Evolutionary conservation across 2,113 vertebrate species (phyloP), one percentile per base, ranked within the genome.

Genomic region (Oostethus manadensis): DNA sequence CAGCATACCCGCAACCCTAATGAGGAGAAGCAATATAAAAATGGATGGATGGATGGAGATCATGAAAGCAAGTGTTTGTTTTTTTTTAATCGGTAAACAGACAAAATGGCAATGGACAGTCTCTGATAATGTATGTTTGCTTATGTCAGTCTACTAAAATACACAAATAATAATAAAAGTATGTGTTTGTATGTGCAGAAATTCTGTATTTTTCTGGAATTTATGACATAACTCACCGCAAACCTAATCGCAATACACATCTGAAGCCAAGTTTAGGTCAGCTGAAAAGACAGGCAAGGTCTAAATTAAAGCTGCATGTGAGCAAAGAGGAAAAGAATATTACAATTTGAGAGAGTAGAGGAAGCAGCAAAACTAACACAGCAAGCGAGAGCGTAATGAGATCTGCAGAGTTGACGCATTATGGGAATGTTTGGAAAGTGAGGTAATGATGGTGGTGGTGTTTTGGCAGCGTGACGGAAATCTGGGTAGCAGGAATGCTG

Each of bases 371-470:
- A 40, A 77, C 54, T 38, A 13, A 57, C 58, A 64, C 10, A n/a
- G 62, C 16, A 55, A 76, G 48, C n/a, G 42, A 70, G 54, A 56
- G 14, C 22, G 70, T 78, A 82, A 84, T 76, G 67, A 74, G 61
- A 77, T 78, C 64, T 72, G 56, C 69, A 70, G 60, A 55, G 53
- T 51, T 43, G 60, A 46, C 7, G 58, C 51, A 66, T 73, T 71
- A 76, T 58, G 62, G 65, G 71, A 70, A 83, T 81, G 62, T 58
- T 81, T 70, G 63, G n/a, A 63, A 42, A 66, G 59, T 87, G 76
- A 85, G 61, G 73, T 81, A 62, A 77, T 76, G 59, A 21, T 79
- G 60, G 64, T 72, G 60, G 62, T 70, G 60, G 61, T 69, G 51
- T 76, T 60, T n/a, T 64, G 60, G 10, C 14, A 48, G 45, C 60